phyloP scores from a whole-genome alignment of 2,888 invertebrate genomes.

The Ephialtes manifestator region DNA sequence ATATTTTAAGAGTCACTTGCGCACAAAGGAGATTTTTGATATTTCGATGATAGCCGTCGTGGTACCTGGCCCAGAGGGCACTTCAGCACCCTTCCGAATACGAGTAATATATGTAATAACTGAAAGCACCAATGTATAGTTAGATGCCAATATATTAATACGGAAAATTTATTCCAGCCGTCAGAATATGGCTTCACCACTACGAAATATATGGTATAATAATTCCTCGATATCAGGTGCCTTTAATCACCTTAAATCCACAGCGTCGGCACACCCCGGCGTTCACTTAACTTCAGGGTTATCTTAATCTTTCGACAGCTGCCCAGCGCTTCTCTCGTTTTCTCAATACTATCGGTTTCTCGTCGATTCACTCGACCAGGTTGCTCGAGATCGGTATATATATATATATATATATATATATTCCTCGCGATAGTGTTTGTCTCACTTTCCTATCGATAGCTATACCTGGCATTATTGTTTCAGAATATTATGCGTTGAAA shows the following conservation, averaged over 20 bases:
- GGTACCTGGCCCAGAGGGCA: conserved; percentile 7
- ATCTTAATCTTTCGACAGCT: conserved; percentile 86
- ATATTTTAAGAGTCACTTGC: too few relatives aligned
- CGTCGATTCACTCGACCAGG: conserved; percentile 62
- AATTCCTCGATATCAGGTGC: conserved; percentile 85
- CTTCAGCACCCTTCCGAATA: conserved; percentile 13
- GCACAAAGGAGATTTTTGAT: neutral
- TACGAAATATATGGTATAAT: conserved; percentile 83
- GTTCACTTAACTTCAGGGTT: conserved; percentile 84
- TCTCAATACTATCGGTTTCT: conserved; percentile 57
- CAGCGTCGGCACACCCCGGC: conserved; percentile 82
- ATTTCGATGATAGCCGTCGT: conserved; percentile 8
- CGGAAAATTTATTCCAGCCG: conserved; percentile 78
- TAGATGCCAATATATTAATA: conserved; percentile 42
- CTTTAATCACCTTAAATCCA: conserved; percentile 86
- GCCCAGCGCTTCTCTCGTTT: conserved; percentile 81
- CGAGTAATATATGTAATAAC: conserved; percentile 10
- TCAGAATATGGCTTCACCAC: conserved; percentile 78
- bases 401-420: neutral
- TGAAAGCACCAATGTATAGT: neutral
- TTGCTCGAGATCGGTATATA: conserved; percentile 57
- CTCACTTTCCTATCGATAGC: conserved; percentile 35
- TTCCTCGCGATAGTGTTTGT: conserved; percentile 27
- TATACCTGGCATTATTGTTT: conserved; percentile 14
- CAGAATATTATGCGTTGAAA: neutral